Base-by-base conservation (phyloP, 2,113 vertebrate species). In the Sapayoa aenigma region DNA sequence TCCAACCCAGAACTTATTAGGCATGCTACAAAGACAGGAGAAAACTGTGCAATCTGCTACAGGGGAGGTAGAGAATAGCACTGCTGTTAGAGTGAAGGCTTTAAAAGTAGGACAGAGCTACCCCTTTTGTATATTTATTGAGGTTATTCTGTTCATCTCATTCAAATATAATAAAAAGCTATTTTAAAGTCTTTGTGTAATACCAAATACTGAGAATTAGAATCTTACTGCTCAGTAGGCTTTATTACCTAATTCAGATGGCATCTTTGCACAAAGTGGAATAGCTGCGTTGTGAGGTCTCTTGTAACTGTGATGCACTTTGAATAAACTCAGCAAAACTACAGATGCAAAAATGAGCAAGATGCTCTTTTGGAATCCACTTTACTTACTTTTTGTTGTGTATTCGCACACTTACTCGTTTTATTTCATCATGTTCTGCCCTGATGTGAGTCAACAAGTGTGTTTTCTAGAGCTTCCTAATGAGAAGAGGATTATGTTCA, bases 1-100 rank as follows among this genome's bases (percentile, higher is more conserved):
- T 97, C 94, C 92, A 84, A 89, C 88, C 76, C 93, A 91, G 95
- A 95, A 95, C 79, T 94, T 95, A 94, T 91, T 96, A 96, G 92
- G 90, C 76, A 53, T 84, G 82, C 90, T 94, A 94, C 59, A 89
- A 96, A 97, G 75, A 71, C 3, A 2, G 69, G 65, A 80, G 81
- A 73, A 97, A 96, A 80, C 76, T 58, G 11, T 91, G 94, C 76
- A 84, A 15, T 94, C 96, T 96, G 95, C 95, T 96, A 93, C 95
- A 90, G 84, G 94, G 94, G 75, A 95, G 55, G 55, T 75, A 91
- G 79, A 94, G 92, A 97, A 95, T 89, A 91, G 75, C 37, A 63
- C 30, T 84, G 44, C 89, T 86, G 55, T 83, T 94, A 72, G 50
- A 94, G 81, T 80, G 74, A 89, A 82, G 95, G 87, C 90, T 89